phyloP scores from a whole-genome alignment of 2,113 vertebrate species.

The Arvicanthis niloticus region DNA sequence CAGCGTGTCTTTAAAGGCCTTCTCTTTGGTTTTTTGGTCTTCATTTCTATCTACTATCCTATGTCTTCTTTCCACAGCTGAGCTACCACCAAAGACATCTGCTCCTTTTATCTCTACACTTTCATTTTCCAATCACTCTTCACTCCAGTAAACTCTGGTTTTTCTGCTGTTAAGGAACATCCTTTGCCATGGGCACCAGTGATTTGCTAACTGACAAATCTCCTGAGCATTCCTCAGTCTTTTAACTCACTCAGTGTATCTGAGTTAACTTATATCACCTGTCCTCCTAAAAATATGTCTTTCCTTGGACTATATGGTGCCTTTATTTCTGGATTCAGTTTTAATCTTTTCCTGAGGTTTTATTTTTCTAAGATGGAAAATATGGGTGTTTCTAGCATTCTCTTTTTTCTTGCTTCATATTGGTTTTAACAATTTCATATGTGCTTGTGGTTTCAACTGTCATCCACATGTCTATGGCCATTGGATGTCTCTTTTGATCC shows the following conservation, averaged over 20 bases:
- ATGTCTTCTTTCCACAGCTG: background rate
- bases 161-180: background rate
- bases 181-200: background rate
- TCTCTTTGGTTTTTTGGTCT: background rate
- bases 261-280: slow-evolving; percentile 44
- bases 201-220: slow-evolving; percentile 18
- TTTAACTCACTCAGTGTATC: slow-evolving; percentile 42
- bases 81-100: background rate
- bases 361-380: slow-evolving; percentile 12
- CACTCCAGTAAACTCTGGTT: slow-evolving; percentile 8
- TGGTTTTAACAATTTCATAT: slow-evolving; percentile 36
- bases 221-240: background rate
- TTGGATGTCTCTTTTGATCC: background rate
- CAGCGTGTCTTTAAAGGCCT: slow-evolving; percentile 15
- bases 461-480: background rate
- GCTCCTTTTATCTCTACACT: background rate
- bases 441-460: background rate
- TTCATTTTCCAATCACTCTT: background rate
- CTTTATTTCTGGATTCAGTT: slow-evolving; percentile 24
- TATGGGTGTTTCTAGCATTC: background rate
- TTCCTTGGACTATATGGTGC: background rate
- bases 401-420: slow-evolving; percentile 8
- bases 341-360: slow-evolving; percentile 4
- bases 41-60: background rate
- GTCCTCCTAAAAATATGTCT: slow-evolving; percentile 55